Evolutionary conservation across 1,140 invertebrate genomes (phyloP), one percentile per base, ranked within the genome.

Genomic region (Drosophila cardini): DNA sequence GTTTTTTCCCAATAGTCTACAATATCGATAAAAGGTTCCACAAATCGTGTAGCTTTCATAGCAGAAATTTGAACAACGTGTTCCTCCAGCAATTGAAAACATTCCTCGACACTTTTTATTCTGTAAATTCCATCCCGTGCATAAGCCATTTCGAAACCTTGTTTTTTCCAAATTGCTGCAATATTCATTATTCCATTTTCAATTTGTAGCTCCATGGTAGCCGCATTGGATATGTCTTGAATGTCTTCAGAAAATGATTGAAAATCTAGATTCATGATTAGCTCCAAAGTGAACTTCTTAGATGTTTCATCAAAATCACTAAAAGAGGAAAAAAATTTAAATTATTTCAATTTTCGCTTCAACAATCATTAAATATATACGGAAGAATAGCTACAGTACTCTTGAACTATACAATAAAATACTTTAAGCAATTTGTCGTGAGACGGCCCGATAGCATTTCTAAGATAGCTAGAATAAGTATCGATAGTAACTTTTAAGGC

Each of bases 31-130:
- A 97, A 97, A 2, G 96, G 96, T 87, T 97, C 96, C 0, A 97
- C 96, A 92, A 96, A 97, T 80, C 96, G 94, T 0, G 96, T 97
- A 2, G 96, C 94, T 91, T 98, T 97, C 95, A 97, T 97, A 2
- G 95, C 94, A 0, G 95, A 95, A 16, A 98, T 92, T 63, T 95
- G 94, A 34, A 96, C 94, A 92, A 95, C 94, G 90, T 96, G 94
- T 60, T 96, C 96, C 91, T 97, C 96, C 11, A 96, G 86, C 36
- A 94, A 92, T 92, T 95, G 94, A 83, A 95, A 95, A 43, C 96
- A 94, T n/a, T 96, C 95, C 56, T 96, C 95, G 2, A 95, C 94
- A 70, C 93, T 94, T 89, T 94, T 95, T 8, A 96, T 93, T 63
- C 91, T 93, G 90, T 93, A 94, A 84, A 94, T 93, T 26, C 94